Percentiles rank a stretch among this genome's conserved stretches.
phyloP scores from a whole-genome alignment of 2,113 vertebrate genomes.

The Pluvianellus socialis region DNA sequence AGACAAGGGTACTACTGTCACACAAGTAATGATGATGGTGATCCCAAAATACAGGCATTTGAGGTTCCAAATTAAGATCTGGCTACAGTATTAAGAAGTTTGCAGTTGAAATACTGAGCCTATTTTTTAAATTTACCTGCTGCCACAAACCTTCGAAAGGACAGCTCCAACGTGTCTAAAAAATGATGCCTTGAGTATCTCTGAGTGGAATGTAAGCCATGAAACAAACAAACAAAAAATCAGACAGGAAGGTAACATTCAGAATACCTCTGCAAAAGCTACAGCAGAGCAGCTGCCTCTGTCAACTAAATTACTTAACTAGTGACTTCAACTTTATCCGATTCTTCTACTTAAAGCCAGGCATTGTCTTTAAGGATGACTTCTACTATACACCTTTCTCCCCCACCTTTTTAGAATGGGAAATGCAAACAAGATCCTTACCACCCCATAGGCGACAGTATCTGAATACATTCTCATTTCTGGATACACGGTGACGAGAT shows the following conservation, averaged over 20 bases:
- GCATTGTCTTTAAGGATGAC: background rate
- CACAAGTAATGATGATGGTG: background rate
- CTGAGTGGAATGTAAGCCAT: background rate
- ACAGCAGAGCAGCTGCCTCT: background rate
- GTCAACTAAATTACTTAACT: background rate
- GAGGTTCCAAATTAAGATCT: background rate
- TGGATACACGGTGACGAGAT: conserved; percentile 95
- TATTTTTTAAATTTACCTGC: background rate
- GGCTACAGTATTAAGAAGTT: background rate
- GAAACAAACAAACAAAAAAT: background rate
- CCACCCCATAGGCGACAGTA: conserved; percentile 91
- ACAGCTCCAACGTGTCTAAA: background rate
- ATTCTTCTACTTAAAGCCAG: background rate
- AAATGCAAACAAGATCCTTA: conserved; percentile 71
- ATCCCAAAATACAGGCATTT: background rate
- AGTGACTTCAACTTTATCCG: background rate
- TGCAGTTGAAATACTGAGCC: background rate
- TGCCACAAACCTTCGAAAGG: background rate
- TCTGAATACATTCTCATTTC: conserved; percentile 98
- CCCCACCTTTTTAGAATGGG: background rate
- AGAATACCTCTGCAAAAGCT: background rate
- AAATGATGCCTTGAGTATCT: background rate
- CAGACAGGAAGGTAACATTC: background rate
- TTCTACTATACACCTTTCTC: background rate
- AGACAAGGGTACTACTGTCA: background rate